These are phyloP conservation scores for Hypsopygia costalis DNA, from an alignment of 2,888 invertebrate species.

Conservation along the genomic window DNA sequence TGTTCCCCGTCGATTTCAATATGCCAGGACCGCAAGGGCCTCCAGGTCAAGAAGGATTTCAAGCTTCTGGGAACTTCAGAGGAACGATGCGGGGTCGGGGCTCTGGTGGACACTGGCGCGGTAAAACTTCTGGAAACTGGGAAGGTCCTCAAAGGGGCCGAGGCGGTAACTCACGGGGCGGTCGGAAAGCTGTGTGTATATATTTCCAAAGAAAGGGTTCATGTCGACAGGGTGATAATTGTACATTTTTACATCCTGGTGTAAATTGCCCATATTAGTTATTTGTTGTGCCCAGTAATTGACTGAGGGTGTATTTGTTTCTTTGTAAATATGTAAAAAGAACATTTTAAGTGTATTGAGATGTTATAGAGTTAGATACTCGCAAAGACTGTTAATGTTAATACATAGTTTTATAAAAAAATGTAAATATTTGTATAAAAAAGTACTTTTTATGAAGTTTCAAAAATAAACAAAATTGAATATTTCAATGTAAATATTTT, in stretches of 20 bases:
- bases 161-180: constrained; percentile 74
- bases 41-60: constrained; percentile 53
- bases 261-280: constrained; percentile 78
- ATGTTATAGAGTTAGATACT: constrained; percentile 25
- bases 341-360: constrained; percentile 2
- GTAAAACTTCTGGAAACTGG: constrained; percentile 70
- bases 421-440: constrained; percentile 35
- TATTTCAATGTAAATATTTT: not conserved
- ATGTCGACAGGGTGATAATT: constrained; percentile 90
- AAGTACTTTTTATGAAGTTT: constrained; percentile 14
- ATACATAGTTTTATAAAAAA: constrained; percentile 26
- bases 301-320: not conserved
- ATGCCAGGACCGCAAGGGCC: constrained; percentile 62
- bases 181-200: constrained; percentile 84
- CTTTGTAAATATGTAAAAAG: not conserved
- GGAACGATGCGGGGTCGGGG: constrained; percentile 80
- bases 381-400: constrained; percentile 50
- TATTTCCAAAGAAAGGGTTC: constrained; percentile 90
- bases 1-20: constrained; percentile 75
- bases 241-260: constrained; percentile 90
- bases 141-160: constrained; percentile 70
- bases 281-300: constrained; percentile 8
- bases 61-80: constrained; percentile 68
- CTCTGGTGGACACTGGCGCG: constrained; percentile 71
- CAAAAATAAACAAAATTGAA: constrained; percentile 4